Percentiles rank a stretch among this genome's conserved stretches.
Conservation (phyloP, 53 echinoderm and acorn worm species). For the Echinarachnius parma region DNA sequence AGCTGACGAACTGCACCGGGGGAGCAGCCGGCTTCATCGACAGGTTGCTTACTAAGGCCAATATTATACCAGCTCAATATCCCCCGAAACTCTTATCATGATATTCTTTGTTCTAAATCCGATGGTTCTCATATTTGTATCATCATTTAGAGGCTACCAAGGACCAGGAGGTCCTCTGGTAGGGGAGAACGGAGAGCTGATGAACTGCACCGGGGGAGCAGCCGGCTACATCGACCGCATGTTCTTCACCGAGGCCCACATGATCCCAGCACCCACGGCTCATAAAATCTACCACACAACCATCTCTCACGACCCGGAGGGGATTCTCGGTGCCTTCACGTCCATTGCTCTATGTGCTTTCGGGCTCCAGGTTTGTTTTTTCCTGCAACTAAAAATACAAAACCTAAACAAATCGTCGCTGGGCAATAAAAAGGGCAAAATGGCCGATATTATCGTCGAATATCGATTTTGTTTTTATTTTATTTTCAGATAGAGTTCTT, state of each 20-base stretch:
- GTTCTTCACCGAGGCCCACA: conserved; percentile 65
- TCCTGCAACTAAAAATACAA: neutral
- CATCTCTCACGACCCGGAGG: conserved; percentile 69
- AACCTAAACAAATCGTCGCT: neutral
- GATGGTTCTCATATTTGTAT: too few relatives aligned
- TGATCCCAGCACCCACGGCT: conserved; percentile 39
- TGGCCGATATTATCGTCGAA: too few relatives aligned
- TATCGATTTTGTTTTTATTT: too few relatives aligned
- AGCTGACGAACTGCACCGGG: conserved; percentile 62
- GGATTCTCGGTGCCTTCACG: conserved; percentile 66
- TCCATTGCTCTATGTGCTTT: conserved; percentile 68
- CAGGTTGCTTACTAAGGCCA: too few relatives aligned
- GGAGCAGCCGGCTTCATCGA: conserved; percentile 76
- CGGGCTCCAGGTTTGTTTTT: conserved; percentile 57
- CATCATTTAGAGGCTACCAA: conserved; percentile 55
- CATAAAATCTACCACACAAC: conserved; percentile 49
- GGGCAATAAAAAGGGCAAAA: too few relatives aligned
- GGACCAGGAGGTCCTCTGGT: conserved; percentile 76
- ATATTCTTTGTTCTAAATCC: too few relatives aligned
- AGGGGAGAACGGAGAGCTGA: conserved; percentile 38
- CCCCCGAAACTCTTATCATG: too few relatives aligned
- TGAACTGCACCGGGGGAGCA: conserved; percentile 73
- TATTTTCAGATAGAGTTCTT: too few relatives aligned
- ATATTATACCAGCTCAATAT: too few relatives aligned
- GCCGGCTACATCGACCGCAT: conserved; percentile 66